Conservation (phyloP, 1,140 invertebrate genomes). For the Agrypnia vestita region DNA sequence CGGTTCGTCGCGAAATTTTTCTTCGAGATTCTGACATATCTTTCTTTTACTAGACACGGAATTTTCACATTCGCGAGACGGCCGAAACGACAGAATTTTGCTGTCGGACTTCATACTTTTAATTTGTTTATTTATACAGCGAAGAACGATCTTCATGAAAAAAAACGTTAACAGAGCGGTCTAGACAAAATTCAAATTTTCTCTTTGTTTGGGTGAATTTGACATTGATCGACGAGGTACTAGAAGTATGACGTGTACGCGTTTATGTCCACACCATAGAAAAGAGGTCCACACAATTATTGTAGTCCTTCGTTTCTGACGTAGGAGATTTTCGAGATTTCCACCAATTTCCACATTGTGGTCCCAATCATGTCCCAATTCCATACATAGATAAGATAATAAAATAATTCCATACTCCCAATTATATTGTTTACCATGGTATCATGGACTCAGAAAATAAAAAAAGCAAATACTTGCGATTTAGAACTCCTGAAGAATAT, state of each 20-base stretch:
- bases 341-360: no score
- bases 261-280: no score
- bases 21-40: constrained; percentile 47
- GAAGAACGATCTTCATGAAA: constrained; percentile 38
- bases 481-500: no score
- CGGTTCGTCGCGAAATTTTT: constrained; percentile 48
- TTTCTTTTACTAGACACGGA: constrained; percentile 38
- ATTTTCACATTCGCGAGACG: constrained; percentile 45
- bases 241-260: neutral
- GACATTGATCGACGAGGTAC: constrained; percentile 41
- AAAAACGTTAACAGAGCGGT: constrained; percentile 30
- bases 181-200: constrained; percentile 44
- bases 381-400: no score
- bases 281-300: no score
- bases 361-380: no score
- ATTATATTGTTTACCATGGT: no score
- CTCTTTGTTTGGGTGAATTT: constrained; percentile 44
- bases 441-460: no score
- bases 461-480: no score
- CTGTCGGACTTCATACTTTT: constrained; percentile 44
- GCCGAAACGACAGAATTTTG: constrained; percentile 42
- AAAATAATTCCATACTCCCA: no score
- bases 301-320: no score
- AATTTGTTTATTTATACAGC: constrained; percentile 39
- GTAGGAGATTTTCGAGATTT: no score